Evolutionary conservation across 2,888 invertebrate genomes (phyloP).

Genomic region (Campoplex capitator): DNA sequence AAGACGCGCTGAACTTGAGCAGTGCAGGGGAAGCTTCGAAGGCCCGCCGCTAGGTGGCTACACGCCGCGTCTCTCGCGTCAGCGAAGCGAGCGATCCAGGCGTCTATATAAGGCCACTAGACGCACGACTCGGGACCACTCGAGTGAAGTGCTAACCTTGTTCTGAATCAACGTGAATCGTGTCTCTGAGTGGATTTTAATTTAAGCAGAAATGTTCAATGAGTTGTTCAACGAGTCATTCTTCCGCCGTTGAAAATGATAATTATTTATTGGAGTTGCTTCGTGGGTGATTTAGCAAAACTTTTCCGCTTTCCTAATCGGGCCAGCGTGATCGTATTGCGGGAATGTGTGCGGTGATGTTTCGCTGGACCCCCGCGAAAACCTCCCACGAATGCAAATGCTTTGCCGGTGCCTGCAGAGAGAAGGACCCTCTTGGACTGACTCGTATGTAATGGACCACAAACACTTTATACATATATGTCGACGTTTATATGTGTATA

Average conservation of each 20-base stretch:
- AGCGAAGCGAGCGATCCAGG: background rate
- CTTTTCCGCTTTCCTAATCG: conserved; percentile 46
- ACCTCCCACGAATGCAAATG: conserved; percentile 66
- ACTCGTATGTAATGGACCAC: conserved; percentile 36
- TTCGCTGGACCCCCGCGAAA: conserved; percentile 43
- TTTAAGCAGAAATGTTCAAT: background rate
- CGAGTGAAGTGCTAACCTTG: no score
- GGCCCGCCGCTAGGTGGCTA: conserved; percentile 1
- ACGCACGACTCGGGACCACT: no score
- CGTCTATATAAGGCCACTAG: background rate
- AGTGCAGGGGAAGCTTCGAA: background rate
- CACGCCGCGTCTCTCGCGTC: conserved; percentile 26
- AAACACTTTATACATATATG: conserved; percentile 10
- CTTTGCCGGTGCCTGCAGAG: background rate
- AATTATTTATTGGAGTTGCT: background rate
- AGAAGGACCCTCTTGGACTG: conserved; percentile 26
- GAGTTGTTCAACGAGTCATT: background rate
- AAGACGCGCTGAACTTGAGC: no score
- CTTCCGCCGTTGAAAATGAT: background rate
- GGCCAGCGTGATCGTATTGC: conserved; percentile 56
- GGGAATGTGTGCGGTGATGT: conserved; percentile 16
- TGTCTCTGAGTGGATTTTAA: background rate
- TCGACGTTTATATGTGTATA: background rate
- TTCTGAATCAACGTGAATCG: background rate
- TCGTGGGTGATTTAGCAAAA: background rate